Conservation (phyloP, 2,797 vertebrate species). For the Notoglanidium macrostoma region DNA sequence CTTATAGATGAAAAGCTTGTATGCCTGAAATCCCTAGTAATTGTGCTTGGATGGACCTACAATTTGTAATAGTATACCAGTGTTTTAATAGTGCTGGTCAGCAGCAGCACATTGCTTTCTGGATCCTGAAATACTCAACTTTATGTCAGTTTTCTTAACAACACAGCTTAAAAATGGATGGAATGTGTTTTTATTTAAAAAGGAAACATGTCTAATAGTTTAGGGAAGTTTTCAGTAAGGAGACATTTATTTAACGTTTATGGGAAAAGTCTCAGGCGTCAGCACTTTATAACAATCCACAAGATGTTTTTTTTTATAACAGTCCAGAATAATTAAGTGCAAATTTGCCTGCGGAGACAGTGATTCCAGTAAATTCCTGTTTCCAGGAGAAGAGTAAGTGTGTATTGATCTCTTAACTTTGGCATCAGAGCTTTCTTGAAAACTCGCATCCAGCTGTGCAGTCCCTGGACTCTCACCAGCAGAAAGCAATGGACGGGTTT, state of each 20-base stretch:
- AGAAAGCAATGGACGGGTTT: slow-evolving; percentile 89
- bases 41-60: background rate
- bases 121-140: background rate
- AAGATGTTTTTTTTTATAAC: background rate
- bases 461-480: slow-evolving; percentile 89
- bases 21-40: too few relatives aligned
- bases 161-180: too few relatives aligned
- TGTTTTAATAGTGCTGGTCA: background rate
- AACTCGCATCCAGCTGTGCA: slow-evolving; percentile 89
- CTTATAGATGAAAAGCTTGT: background rate
- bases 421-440: slow-evolving; percentile 87
- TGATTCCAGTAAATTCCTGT: too few relatives aligned
- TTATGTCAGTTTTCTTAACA: background rate
- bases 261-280: background rate
- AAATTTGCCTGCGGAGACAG: background rate
- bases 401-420: slow-evolving; percentile 53
- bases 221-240: background rate
- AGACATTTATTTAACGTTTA: background rate
- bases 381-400: background rate
- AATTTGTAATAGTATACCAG: background rate
- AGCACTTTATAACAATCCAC: background rate
- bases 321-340: background rate
- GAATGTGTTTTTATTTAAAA: too few relatives aligned
- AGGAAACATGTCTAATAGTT: background rate
- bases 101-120: background rate